Evolutionary conservation across 2,888 invertebrate species (phyloP), one percentile per base, ranked within the genome.

Genomic region (Cyaniris semiargus): DNA sequence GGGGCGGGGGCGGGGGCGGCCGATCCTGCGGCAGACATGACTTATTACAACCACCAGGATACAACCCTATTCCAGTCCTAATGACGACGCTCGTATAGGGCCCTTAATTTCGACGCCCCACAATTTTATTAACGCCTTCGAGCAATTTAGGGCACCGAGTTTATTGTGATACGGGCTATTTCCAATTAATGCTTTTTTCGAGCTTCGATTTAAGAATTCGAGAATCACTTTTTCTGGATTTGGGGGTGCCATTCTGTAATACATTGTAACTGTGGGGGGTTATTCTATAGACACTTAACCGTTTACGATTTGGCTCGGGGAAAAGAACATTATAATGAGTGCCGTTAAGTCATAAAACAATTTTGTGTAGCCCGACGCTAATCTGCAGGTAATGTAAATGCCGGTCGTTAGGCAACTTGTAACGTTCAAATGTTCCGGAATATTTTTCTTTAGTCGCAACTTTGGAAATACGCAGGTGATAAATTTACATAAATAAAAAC

Each of bases 61-160:
- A 93, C 93, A 92, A 93, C 92, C 93, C 92, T 91, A 92, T 92
- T 93, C 89, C 89, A 89, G 87, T 86, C 92, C 91, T 93, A 94
- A 94, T 93, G 92, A 93, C 90, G 88, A 88, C 87, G 89, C 89
- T 89, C 88, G 90, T 90, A 87, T 87, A 89, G 87, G 86, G 86
- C 86, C 92, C 93, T 93, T 93, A 91, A 93, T 93, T 93, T 91
- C 89, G 90, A 90, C 92, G 89, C 90, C 91, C 90, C 88, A 89
- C 90, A 87, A 92, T 92, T 93, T 93, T 93, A 92, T 92, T 93
- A 89, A 91, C 89, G 89, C 89, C 87, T 88, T 89, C 89, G 89
- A 92, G 90, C 89, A 87, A 91, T 91, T 91, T 87, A 85, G 88
- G 86, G 81, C 85, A 84, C 85, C 85, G 82, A 85, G 83, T 89